Conservation (phyloP, 2,888 invertebrate species). For the Habroteleia sp. region DNA sequence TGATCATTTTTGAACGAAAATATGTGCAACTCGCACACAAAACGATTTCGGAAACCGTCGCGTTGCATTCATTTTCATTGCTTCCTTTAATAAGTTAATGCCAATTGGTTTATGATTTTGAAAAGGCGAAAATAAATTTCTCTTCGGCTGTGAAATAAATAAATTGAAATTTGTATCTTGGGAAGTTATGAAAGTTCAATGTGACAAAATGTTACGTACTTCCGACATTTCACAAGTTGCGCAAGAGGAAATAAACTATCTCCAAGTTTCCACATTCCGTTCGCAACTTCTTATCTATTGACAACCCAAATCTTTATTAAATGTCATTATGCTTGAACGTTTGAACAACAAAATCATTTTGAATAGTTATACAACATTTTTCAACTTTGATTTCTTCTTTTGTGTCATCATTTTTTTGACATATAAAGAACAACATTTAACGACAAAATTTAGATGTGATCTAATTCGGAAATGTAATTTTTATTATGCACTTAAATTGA, state of each 20-base stretch:
- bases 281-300: conserved; percentile 44
- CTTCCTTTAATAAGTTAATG: conserved; percentile 1
- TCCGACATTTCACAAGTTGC: conserved; percentile 48
- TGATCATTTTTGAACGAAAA: too few species aligned
- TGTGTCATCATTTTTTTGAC: too few species aligned
- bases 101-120: neutral
- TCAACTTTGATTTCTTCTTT: too few species aligned
- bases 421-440: too few species aligned
- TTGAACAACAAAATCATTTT: conserved; percentile 9
- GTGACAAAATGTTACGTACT: conserved; percentile 48
- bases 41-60: too few species aligned
- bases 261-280: conserved; percentile 35
- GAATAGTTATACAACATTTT: too few species aligned
- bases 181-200: conserved; percentile 22
- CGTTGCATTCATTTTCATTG: neutral
- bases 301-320: conserved; percentile 24
- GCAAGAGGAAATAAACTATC: conserved; percentile 49
- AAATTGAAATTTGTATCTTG: conserved; percentile 32
- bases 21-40: too few species aligned
- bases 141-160: conserved; percentile 19
- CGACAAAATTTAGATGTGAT: too few species aligned
- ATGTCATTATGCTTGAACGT: neutral
- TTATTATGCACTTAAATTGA: too few species aligned
- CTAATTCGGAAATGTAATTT: too few species aligned
- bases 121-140: conserved; percentile 21